Base-by-base conservation (phyloP, 2,888 invertebrate genomes). In the Lagria hirta region DNA sequence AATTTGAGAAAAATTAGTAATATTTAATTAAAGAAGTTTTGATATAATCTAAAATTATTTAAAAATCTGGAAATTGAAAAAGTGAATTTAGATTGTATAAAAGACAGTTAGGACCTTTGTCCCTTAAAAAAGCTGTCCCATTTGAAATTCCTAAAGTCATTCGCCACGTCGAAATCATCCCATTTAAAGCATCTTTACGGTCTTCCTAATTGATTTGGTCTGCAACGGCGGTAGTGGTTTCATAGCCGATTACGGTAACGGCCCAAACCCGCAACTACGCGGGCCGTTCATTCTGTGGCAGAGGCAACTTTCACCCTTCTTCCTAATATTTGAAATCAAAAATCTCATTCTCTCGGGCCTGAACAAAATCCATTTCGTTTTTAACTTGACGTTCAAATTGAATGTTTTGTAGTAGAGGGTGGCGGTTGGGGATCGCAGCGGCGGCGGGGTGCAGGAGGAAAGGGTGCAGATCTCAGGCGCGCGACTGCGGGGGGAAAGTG, bases 311-410 rank as follows among this genome's bases (percentile, higher is more conserved):
- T 33, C 33, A 5, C 40, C 11, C 18, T 20, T 10, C 21, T 21
- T 27, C n/a, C 8, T 17, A 60, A 71, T 70, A 69, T 70, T 69
- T 69, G 64, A 71, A 71, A 71, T 72, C 71, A 65, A 70, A n/a
- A 70, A 71, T 70, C 69, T 70, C 68, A 69, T 70, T 71, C 70
- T 71, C 68, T 68, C 68, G 70, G 65, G 70, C 67, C 66, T 69
- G 70, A 72, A 71, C 71, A 74, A 75, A 76, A 76, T 76, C 75
- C 75, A 76, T 77, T 77, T 75, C 74, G 73, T 72, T 75, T n/a
- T 74, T 74, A 75, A 76, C 73, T 75, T 75, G 73, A 75, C 75
- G 74, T 73, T 74, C 72, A 75, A 77, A 38, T 50, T 46, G 33
- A 40, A 37, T 29, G 45, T 41, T 38, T 49, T 49, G 50, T 40